Evolutionary conservation across 2,797 vertebrate genomes (phyloP).

Genomic region (Sebastes hopkinsi): DNA sequence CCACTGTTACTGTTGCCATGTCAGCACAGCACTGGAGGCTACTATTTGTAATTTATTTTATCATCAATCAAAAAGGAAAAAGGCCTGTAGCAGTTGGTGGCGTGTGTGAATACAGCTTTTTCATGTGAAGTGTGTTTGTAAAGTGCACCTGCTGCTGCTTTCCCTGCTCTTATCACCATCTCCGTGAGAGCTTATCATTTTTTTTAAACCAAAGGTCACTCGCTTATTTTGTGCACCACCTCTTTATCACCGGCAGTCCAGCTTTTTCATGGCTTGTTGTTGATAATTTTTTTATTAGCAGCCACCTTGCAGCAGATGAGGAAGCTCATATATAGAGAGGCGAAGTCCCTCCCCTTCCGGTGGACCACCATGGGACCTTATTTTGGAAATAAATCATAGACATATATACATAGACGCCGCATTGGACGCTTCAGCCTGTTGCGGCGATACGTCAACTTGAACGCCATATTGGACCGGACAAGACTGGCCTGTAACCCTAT

Average conservation of each 20-base stretch:
- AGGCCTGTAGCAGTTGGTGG: background rate
- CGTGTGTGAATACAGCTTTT: background rate
- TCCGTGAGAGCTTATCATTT: conserved; percentile 54
- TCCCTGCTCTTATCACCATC: conserved; percentile 69
- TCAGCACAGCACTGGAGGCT: conserved; percentile 30
- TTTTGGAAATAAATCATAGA: too few species aligned
- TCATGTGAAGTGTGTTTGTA: conserved; percentile 6
- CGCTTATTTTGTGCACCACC: conserved; percentile 9
- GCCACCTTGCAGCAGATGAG: background rate
- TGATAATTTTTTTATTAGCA: background rate
- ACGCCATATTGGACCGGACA: too few species aligned
- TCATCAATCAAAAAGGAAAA: conserved; percentile 35
- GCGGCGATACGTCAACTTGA: too few species aligned
- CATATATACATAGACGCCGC: too few species aligned
- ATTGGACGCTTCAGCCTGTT: too few species aligned
- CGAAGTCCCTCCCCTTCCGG: too few species aligned
- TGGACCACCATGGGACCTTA: too few species aligned
- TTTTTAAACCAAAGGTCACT: conserved; percentile 68
- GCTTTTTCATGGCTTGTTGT: conserved; percentile 3
- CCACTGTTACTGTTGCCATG: conserved; percentile 58
- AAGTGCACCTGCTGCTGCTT: conserved; percentile 75
- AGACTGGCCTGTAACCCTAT: too few species aligned
- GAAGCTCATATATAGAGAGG: too few species aligned
- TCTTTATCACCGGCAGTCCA: conserved; percentile 14
- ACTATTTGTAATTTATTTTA: conserved; percentile 44